phyloP scores from a whole-genome alignment of 2,888 invertebrate species.

The Serripes groenlandicus region DNA sequence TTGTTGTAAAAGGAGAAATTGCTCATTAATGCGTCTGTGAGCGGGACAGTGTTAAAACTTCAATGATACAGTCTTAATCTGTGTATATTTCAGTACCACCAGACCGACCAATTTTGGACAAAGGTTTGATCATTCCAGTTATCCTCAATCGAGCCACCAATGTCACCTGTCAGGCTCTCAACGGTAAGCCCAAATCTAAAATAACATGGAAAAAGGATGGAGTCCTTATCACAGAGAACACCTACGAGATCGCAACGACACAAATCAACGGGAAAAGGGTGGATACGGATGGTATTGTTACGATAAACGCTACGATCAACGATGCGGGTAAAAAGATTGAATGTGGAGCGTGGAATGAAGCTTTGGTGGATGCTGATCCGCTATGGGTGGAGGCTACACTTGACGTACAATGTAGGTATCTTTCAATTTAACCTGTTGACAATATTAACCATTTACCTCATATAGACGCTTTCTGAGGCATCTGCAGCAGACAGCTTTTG shows the following conservation, averaged over 20 bases:
- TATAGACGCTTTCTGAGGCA: not conserved
- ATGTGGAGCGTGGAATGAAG: slow-evolving; percentile 92
- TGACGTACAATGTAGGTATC: slow-evolving; percentile 92
- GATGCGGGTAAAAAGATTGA: slow-evolving; percentile 97
- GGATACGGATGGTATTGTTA: slow-evolving; percentile 94
- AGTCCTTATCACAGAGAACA: slow-evolving; percentile 68
- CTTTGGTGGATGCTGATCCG: slow-evolving; percentile 94
- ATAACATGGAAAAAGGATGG: slow-evolving; percentile 86
- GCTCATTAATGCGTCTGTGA: too few species aligned
- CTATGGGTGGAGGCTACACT: slow-evolving; percentile 93
- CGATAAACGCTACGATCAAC: slow-evolving; percentile 93
- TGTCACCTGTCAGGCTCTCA: slow-evolving; percentile 95
- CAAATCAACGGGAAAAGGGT: slow-evolving; percentile 90
- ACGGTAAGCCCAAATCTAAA: slow-evolving; percentile 98
- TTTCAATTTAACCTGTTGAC: too few species aligned
- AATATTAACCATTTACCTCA: not conserved
- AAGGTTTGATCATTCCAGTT: slow-evolving; percentile 90
- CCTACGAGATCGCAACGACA: slow-evolving; percentile 67
- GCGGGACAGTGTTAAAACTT: too few species aligned
- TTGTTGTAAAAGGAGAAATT: too few species aligned
- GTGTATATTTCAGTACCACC: slow-evolving; percentile 92
- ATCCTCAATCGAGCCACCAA: slow-evolving; percentile 96
- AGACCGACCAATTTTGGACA: slow-evolving; percentile 95
- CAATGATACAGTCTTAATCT: too few species aligned
- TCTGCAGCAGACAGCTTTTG: too few species aligned